phyloP scores from a whole-genome alignment of 2,113 vertebrate species.

The Antigone vipio region DNA sequence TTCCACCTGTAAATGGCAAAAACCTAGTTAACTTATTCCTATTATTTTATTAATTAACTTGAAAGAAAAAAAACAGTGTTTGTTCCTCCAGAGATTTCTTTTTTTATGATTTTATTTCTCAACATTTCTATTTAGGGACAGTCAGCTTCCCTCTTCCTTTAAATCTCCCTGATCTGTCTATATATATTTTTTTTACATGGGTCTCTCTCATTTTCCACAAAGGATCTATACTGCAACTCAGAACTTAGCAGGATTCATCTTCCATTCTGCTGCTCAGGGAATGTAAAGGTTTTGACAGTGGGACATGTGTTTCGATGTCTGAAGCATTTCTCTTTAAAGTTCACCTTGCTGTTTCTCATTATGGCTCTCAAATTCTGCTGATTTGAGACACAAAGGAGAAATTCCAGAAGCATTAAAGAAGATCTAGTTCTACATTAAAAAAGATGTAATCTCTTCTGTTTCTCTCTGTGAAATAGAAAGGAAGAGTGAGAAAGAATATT shows the following conservation, averaged over 20 bases:
- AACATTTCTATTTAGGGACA: neutral
- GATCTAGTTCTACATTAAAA: conserved; percentile 16
- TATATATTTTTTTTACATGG: neutral
- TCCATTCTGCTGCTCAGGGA: neutral
- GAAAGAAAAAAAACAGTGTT: neutral
- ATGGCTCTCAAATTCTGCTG: conserved; percentile 23
- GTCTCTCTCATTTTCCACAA: neutral
- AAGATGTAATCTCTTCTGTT: neutral
- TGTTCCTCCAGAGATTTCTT: neutral
- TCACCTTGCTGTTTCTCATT: conserved; percentile 8
- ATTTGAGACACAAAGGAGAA: conserved; percentile 48
- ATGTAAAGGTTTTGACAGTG: neutral
- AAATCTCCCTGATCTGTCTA: neutral
- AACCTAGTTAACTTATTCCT: neutral
- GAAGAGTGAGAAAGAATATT: neutral
- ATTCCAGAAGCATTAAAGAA: conserved; percentile 36
- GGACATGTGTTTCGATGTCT: neutral
- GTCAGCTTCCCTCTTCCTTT: neutral
- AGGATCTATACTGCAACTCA: neutral
- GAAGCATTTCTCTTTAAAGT: neutral
- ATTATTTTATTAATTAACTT: neutral
- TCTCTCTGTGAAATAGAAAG: neutral
- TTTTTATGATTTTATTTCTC: neutral
- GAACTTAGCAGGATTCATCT: neutral
- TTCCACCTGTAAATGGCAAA: neutral